Base-by-base conservation (phyloP, 2,113 vertebrate species). In the Pseudolaguvia tuberculata region DNA sequence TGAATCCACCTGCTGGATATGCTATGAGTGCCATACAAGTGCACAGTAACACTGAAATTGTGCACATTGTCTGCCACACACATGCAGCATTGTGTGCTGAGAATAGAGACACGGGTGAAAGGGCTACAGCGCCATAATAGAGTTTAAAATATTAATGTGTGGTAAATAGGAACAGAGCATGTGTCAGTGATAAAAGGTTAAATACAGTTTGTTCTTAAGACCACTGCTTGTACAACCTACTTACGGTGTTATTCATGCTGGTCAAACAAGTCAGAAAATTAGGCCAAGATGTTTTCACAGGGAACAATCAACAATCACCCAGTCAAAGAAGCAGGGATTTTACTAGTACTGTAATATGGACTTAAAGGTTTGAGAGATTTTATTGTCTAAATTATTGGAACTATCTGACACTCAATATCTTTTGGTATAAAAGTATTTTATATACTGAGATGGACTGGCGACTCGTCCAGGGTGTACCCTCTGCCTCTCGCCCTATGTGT, bases 61-160 rank as follows among this genome's bases (percentile, higher is more conserved):
- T 47, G 18, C 27, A 75, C 42, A 10, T 75, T 47, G 21, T 35
- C 21, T 23, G 61, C 17, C 42, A 29, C 31, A 50, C 42, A 29
- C 31, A 50, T 18, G 45, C 48, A 56, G 72, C 58, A 71, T 12
- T 51, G 51, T 20, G 59, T 18, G 39, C 11, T 31, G 71, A 67
- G 68, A 57, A 35, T 68, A 68, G 53, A 73, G 72, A 76, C 50
- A 72, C 27, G 68, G 66, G 47, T 31, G 63, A 29, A 65, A n/a
- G 25, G 52, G 53, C 63, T 17, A 1, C 12, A 66, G 51, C 4
- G 8, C 59, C 21, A 55, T 47, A 42, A 62, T 62, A 79, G 15
- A 6, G 12, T 55, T 56, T 72, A 53, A 66, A 75, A 73, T 55
- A 59, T 67, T 52, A 29, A 76, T 48, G 55, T 47, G 69, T 35